phyloP scores from a whole-genome alignment of 1,140 invertebrate genomes.

The Pomacea maculata region DNA sequence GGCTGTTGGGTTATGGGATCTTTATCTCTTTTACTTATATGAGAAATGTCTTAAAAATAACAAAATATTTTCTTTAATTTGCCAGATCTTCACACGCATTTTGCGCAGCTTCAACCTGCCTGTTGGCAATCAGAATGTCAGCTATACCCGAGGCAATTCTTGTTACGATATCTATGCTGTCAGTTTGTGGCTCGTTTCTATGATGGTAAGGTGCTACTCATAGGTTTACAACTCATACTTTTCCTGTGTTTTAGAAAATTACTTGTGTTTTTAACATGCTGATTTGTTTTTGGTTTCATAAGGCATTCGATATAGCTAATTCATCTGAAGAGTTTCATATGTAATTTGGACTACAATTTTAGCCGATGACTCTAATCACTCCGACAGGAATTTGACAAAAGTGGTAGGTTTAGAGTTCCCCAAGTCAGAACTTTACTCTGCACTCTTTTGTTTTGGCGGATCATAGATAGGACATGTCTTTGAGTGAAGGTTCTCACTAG shows the following conservation, averaged over 20 bases:
- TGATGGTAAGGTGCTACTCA: slow-evolving; percentile 59
- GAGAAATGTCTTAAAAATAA: no score
- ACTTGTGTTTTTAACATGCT: not conserved
- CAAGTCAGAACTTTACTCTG: not conserved
- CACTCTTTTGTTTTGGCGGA: no score
- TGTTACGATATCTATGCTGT: slow-evolving; percentile 69
- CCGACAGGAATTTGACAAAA: no score
- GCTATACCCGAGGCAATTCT: slow-evolving; percentile 43
- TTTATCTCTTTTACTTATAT: no score
- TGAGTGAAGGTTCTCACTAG: no score
- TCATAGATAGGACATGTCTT: no score
- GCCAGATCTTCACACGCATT: slow-evolving; percentile 82
- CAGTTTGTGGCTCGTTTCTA: slow-evolving; percentile 77
- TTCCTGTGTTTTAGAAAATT: not conserved
- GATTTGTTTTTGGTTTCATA: not conserved
- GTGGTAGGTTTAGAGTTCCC: no score
- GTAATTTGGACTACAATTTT: no score
- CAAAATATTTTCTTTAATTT: not conserved
- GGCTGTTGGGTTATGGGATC: no score
- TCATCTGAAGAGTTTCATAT: not conserved
- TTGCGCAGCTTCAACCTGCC: slow-evolving; percentile 81
- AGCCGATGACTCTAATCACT: no score
- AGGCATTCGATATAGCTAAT: not conserved
- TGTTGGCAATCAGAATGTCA: slow-evolving; percentile 76
- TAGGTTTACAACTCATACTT: not conserved